Evolutionary conservation across 2,888 invertebrate genomes (phyloP), one percentile per base, ranked within the genome.

Genomic region (Pandemis corylana): DNA sequence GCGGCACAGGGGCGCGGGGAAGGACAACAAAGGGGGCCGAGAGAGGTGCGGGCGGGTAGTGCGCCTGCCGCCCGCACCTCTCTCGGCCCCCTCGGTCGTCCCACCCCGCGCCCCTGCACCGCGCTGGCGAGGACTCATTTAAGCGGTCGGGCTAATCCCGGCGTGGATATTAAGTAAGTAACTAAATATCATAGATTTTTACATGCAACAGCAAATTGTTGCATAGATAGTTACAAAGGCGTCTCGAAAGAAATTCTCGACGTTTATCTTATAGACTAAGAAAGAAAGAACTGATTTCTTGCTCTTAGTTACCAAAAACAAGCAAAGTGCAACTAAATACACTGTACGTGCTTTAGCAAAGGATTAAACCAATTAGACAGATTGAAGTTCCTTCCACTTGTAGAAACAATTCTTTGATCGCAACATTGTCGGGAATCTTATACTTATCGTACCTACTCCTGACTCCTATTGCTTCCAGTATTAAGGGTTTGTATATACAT

Each of bases 321-420:
- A 64, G 20, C 56, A 36, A 44, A 74, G 61, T 70, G 69, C 74
- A 74, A 44, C 69, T 68, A 49, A 44, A 71, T 71, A 51, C 28
- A 53, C 44, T 9, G 72, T 49, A 28, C 56, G 41, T 69, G 65
- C 73, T 28, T 46, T 46, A 10, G 63, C 44, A 78, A 83, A 82
- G 88, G 91, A 90, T 92, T 91, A 90, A 85, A 82, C 90, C 91
- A 92, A 92, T 92, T 92, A 91, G 88, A 88, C 85, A 85, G 90
- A 88, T 90, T 84, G 78, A 81, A 87, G 84, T 85, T 84, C 81
- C 79, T 83, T 81, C 77, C 77, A 79, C 81, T 80, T 10, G 46
- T 12, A 12, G 12, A 12, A 87, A 85, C 78, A 78, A 84, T 86
- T 87, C 89, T 87, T 89, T 89, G 88, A 89, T 87, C 85, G 81